Percentiles rank a stretch among this genome's conserved stretches.
These are phyloP conservation scores for Pogonocherus hispidulus DNA, from an alignment of 2,888 invertebrate species.

Conservation along the genomic window DNA sequence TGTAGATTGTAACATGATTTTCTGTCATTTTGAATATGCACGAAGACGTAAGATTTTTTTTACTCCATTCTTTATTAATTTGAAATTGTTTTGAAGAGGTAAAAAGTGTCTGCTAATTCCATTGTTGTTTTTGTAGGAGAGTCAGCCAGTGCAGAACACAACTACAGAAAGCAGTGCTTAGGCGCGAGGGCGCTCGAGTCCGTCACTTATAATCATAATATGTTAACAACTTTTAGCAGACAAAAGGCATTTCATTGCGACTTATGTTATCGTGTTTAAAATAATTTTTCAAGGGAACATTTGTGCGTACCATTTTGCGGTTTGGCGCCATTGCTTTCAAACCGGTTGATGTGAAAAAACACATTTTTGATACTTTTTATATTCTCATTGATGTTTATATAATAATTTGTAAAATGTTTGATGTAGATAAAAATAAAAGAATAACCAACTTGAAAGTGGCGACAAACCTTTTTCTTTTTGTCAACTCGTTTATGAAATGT, in stretches of 20 bases:
- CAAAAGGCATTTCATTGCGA: slow-evolving; percentile 68
- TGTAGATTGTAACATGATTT: too few relatives aligned
- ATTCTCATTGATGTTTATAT: slow-evolving; percentile 62
- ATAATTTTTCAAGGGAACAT: slow-evolving; percentile 17
- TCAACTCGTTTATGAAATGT: slow-evolving; percentile 65
- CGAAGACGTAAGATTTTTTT: too few relatives aligned
- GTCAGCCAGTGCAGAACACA: slow-evolving; percentile 74
- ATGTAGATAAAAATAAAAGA: slow-evolving; percentile 46
- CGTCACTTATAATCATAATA: slow-evolving; percentile 61
- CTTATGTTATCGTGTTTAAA: slow-evolving; percentile 35
- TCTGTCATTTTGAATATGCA: too few relatives aligned
- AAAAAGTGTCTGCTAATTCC: background rate
- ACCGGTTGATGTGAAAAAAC: slow-evolving; percentile 50
- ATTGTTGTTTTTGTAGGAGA: slow-evolving; percentile 67
- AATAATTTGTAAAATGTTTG: slow-evolving; percentile 57
- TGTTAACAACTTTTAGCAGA: slow-evolving; percentile 69
- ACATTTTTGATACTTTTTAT: slow-evolving; percentile 67
- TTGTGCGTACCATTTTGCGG: slow-evolving; percentile 39
- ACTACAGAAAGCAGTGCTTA: slow-evolving; percentile 76
- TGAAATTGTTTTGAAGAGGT: background rate
- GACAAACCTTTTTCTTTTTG: slow-evolving; percentile 51
- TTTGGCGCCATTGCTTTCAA: slow-evolving; percentile 57
- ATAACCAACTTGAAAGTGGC: slow-evolving; percentile 56
- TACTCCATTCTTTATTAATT: too few relatives aligned
- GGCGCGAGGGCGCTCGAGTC: slow-evolving; percentile 61